Evolutionary conservation across 2,797 vertebrate species (phyloP).

Genomic region (Crax fasciolata): DNA sequence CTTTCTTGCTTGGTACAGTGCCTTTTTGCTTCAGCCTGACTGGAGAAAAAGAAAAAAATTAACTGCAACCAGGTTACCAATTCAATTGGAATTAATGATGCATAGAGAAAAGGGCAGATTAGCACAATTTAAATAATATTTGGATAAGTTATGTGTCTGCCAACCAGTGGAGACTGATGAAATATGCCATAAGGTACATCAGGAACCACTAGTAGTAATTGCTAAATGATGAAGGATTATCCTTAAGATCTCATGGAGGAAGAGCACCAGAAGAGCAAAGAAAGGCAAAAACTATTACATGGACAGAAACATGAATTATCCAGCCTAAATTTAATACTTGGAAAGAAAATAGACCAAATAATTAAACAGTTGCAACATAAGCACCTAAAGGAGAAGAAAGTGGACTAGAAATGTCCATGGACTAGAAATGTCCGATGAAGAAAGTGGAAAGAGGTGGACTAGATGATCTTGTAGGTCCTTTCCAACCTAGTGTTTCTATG

Average conservation of each 20-base stretch:
- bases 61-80: background rate
- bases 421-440: too few relatives aligned
- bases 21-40: background rate
- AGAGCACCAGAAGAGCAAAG: background rate
- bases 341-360: background rate
- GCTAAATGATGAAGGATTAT: background rate
- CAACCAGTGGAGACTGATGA: background rate
- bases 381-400: background rate
- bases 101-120: background rate
- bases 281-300: background rate
- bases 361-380: background rate
- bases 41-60: background rate
- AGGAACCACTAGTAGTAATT: background rate
- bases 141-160: background rate
- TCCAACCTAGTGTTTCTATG: too few relatives aligned
- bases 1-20: background rate
- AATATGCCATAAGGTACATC: background rate
- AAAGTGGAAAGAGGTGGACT: too few relatives aligned
- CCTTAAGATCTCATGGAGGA: background rate
- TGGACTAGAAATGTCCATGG: too few relatives aligned
- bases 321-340: background rate
- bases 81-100: background rate
- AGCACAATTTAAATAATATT: conserved; percentile 3
- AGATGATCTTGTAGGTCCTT: too few relatives aligned
- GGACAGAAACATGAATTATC: background rate